phyloP scores from a whole-genome alignment of 1,140 invertebrate genomes.

The Camponotus floridanus region DNA sequence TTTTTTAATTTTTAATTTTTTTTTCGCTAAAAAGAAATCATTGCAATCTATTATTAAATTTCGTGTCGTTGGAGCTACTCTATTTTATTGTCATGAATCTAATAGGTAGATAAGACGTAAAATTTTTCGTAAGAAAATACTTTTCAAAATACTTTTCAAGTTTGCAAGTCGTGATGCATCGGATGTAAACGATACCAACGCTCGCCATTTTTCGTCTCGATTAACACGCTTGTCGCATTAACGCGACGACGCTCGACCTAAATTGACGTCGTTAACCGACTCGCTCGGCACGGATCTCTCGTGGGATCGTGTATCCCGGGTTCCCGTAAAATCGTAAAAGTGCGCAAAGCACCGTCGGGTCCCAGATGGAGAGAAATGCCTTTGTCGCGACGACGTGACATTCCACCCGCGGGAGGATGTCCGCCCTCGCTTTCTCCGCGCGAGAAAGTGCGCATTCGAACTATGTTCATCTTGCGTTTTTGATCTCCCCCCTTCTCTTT shows the following conservation, averaged over 20 bases:
- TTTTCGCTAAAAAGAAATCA: too few species aligned
- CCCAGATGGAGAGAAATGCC: conserved; percentile 26
- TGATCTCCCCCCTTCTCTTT: too few species aligned
- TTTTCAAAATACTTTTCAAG: too few species aligned
- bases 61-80: too few species aligned
- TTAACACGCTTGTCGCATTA: conserved; percentile 52
- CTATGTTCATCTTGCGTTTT: conserved; percentile 1
- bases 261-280: conserved; percentile 51
- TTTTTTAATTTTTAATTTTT: too few species aligned
- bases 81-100: too few species aligned
- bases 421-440: background rate
- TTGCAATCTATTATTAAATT: too few species aligned
- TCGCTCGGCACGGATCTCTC: conserved; percentile 8
- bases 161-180: background rate
- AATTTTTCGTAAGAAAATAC: too few species aligned
- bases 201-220: conserved; percentile 21
- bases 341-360: conserved; percentile 19
- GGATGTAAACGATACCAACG: background rate
- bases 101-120: too few species aligned
- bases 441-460: conserved; percentile 8
- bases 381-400: conserved; percentile 66
- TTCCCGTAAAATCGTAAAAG: conserved; percentile 53
- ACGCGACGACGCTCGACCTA: conserved; percentile 33
- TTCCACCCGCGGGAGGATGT: conserved; percentile 54
- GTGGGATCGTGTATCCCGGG: conserved; percentile 20